Conservation (phyloP, 2,888 invertebrate genomes). For the Plusia festucae region DNA sequence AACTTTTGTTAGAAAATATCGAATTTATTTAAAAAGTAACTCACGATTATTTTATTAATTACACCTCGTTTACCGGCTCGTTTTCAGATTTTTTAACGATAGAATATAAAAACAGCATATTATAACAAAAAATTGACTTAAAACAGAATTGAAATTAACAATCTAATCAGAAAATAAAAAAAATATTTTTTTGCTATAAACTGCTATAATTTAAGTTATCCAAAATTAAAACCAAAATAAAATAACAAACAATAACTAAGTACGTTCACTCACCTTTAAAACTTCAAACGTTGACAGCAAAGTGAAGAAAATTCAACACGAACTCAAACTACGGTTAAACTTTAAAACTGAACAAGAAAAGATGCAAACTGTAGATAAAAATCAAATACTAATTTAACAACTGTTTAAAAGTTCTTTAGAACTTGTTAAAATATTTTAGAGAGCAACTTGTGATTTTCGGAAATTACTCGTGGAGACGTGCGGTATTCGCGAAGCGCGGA, state of each 20-base stretch:
- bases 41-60: too few species aligned
- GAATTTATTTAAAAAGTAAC: too few species aligned
- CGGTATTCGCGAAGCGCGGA: conserved; percentile 7
- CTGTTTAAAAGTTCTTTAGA: neutral
- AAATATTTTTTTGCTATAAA: neutral
- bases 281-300: conserved; percentile 2
- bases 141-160: neutral
- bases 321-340: conserved; percentile 21
- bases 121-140: neutral
- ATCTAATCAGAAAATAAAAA: neutral
- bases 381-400: neutral
- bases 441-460: neutral
- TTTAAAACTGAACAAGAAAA: conserved; percentile 23
- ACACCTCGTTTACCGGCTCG: neutral
- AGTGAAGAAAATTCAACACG: conserved; percentile 13
- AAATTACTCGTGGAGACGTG: conserved; percentile 12
- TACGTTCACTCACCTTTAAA: conserved; percentile 24
- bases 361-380: neutral
- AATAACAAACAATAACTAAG: conserved; percentile 6
- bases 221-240: conserved; percentile 2
- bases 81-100: neutral
- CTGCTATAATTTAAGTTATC: neutral
- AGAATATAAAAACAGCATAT: neutral
- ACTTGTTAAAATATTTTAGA: conserved; percentile 7
- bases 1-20: too few species aligned